phyloP scores from a whole-genome alignment of 2,797 vertebrate species.

The Sebastes ruberrimus region DNA sequence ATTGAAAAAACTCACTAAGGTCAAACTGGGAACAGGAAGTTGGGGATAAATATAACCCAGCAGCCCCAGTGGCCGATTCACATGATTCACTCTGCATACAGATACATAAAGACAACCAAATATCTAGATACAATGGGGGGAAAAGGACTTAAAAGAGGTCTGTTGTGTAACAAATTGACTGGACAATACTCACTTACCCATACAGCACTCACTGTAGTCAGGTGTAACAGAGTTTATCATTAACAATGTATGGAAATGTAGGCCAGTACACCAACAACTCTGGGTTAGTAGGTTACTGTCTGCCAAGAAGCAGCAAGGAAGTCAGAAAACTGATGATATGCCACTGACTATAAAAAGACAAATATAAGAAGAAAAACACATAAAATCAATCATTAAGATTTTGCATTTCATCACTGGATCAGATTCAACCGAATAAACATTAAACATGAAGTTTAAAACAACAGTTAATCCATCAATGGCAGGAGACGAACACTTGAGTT shows the following conservation, averaged over 20 bases:
- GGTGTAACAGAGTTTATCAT: constrained; percentile 26
- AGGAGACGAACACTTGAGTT: constrained; percentile 42
- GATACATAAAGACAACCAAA: constrained; percentile 41
- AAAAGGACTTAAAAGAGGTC: constrained; percentile 30
- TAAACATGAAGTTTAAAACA: constrained; percentile 56
- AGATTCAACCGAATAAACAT: constrained; percentile 47
- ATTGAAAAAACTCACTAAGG: not conserved
- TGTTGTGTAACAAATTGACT: constrained; percentile 43
- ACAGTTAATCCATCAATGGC: constrained; percentile 47
- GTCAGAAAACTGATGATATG: constrained; percentile 52
- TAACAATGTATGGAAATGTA: constrained; percentile 31
- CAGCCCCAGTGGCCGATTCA: constrained; percentile 56
- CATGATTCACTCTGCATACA: constrained; percentile 47
- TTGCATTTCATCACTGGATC: constrained; percentile 49
- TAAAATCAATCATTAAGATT: constrained; percentile 34
- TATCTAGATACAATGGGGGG: constrained; percentile 22
- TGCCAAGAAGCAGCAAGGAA: constrained; percentile 62
- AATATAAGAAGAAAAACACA: constrained; percentile 3
- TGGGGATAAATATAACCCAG: constrained; percentile 31
- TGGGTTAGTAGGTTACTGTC: constrained; percentile 54
- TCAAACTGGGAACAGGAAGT: constrained; percentile 13
- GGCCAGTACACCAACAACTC: constrained; percentile 41
- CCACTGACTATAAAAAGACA: constrained; percentile 43
- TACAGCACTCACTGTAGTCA: constrained; percentile 52
- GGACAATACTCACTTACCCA: constrained; percentile 39